Evolutionary conservation across 2,113 vertebrate genomes (phyloP).

Genomic region (Pionites leucogaster): DNA sequence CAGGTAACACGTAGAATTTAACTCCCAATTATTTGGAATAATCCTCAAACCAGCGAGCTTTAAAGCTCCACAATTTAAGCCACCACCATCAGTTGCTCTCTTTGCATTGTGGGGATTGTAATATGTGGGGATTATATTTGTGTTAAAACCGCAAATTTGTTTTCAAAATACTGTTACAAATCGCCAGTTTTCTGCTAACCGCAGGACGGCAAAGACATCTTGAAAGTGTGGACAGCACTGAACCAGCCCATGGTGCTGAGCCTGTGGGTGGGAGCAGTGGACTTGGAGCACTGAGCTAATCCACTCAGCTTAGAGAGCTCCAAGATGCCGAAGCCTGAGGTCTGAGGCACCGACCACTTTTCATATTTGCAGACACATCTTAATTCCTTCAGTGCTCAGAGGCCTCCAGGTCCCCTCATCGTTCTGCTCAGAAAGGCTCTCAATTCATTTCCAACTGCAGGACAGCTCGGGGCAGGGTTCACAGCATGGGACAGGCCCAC

Average conservation of each 20-base stretch:
- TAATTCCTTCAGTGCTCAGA: not conserved
- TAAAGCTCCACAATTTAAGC: not conserved
- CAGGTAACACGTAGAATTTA: not conserved
- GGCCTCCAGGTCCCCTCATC: not conserved
- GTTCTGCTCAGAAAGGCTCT: not conserved
- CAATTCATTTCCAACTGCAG: not conserved
- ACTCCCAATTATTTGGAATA: not conserved
- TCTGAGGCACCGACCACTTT: not conserved
- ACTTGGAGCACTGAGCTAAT: not conserved
- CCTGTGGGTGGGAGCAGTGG: not conserved
- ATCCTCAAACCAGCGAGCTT: not conserved
- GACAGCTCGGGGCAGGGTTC: not conserved
- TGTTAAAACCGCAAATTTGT: not conserved
- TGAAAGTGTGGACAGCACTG: accelerated
- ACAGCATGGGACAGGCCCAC: not conserved
- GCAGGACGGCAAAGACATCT: not conserved
- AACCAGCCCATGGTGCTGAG: accelerated
- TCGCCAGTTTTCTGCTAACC: not conserved
- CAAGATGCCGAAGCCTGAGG: accelerated
- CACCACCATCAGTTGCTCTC: not conserved
- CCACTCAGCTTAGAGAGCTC: not conserved
- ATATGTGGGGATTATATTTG: not conserved
- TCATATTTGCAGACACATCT: not conserved
- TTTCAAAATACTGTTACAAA: not conserved
- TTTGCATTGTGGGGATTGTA: not conserved